A percentile compares a stretch with the other conserved stretches of the same genome.
These are phyloP conservation scores for Neomonachus schauinslandi DNA, from an alignment of 2,113 vertebrate genomes.

Conservation along the genomic window DNA sequence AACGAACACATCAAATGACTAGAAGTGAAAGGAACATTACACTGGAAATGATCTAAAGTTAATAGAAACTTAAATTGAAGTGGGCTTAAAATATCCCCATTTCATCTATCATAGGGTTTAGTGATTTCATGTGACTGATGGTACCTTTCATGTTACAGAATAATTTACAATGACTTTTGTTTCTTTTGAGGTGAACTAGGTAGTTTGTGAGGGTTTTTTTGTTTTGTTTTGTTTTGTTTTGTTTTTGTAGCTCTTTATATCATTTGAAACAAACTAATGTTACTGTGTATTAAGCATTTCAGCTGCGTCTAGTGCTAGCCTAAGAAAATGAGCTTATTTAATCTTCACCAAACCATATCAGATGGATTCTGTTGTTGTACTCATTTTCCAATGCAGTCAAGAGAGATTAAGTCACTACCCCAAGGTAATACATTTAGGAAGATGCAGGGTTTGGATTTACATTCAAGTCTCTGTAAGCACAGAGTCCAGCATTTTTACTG, in stretches of 20 bases:
- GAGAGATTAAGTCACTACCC: neutral
- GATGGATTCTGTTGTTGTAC: neutral
- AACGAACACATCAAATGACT: conserved; percentile 16
- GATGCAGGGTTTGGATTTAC: neutral
- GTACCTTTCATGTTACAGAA: neutral
- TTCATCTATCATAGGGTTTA: neutral
- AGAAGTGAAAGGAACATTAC: conserved; percentile 44
- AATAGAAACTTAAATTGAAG: neutral
- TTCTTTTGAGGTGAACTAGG: neutral
- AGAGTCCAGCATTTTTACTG: neutral
- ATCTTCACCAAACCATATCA: neutral
- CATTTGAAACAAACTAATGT: neutral
- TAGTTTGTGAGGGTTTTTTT: neutral
- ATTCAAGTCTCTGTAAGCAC: neutral
- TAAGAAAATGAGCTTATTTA: conserved; percentile 17
- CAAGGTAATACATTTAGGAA: neutral
- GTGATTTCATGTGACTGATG: neutral
- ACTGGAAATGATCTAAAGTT: conserved; percentile 34
- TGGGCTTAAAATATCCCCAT: neutral
- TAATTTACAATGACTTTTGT: neutral
- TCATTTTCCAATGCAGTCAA: neutral
- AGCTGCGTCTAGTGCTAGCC: neutral
- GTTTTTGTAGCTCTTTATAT: neutral
- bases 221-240: neutral
- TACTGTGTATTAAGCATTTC: neutral